These are phyloP conservation scores for Cygnus atratus DNA, from an alignment of 2,113 vertebrate genomes.

Conservation along the genomic window DNA sequence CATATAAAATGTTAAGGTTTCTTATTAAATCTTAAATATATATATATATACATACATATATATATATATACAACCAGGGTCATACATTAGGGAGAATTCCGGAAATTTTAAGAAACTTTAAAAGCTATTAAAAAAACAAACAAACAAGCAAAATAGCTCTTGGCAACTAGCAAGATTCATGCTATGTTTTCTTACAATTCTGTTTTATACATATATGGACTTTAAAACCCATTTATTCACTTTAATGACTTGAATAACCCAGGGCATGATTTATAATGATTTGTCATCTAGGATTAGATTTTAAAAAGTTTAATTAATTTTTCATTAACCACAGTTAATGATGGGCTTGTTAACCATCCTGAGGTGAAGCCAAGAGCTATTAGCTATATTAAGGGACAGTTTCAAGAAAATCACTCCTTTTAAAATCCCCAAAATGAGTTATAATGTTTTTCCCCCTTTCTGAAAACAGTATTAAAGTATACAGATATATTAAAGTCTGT, in stretches of 20 bases:
- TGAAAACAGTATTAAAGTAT: neutral
- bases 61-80: neutral
- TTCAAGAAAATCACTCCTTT: slow-evolving; percentile 1
- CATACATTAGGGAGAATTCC: neutral
- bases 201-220: neutral
- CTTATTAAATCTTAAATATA: neutral
- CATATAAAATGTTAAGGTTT: neutral
- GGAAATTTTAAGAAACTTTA: neutral
- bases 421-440: neutral
- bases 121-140: neutral
- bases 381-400: slow-evolving; percentile 14
- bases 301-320: slow-evolving; percentile 51
- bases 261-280: slow-evolving; percentile 38
- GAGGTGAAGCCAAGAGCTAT: slow-evolving; percentile 50
- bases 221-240: neutral
- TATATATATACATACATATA: too few species aligned
- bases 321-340: slow-evolving; percentile 47
- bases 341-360: slow-evolving; percentile 44
- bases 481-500: neutral
- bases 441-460: neutral
- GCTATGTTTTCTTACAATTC: neutral
- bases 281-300: slow-evolving; percentile 34
- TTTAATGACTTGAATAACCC: slow-evolving; percentile 6
- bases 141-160: neutral
- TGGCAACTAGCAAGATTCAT: neutral